These are phyloP conservation scores for Lacerta bilineata DNA, from an alignment of 2,797 vertebrate species.

Conservation along the genomic window DNA sequence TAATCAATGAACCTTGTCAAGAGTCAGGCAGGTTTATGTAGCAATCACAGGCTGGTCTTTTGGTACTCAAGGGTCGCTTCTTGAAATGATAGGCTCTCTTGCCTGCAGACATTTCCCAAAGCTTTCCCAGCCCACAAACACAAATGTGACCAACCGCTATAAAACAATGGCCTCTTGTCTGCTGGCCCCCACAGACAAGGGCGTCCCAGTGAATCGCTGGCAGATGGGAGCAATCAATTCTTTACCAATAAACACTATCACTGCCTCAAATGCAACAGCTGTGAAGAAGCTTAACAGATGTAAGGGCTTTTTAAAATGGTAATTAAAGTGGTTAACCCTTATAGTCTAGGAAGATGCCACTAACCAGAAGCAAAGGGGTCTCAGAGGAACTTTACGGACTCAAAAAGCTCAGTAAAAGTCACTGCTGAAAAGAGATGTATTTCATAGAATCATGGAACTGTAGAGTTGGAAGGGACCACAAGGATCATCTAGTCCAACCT, in stretches of 20 bases:
- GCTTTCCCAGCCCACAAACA: not conserved
- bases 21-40: accelerated
- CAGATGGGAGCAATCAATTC: slow-evolving; percentile 61
- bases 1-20: accelerated
- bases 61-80: not conserved
- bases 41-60: not conserved
- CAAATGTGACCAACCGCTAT: not conserved
- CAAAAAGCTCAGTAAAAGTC: not conserved
- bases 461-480: too few relatives aligned
- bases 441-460: too few relatives aligned
- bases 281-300: slow-evolving; percentile 48
- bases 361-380: not conserved
- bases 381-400: accelerated
- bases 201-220: slow-evolving; percentile 23
- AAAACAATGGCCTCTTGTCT: slow-evolving; percentile 5
- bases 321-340: slow-evolving; percentile 57
- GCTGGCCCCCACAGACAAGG: not conserved
- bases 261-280: slow-evolving; percentile 51
- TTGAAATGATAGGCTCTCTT: not conserved
- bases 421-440: not conserved
- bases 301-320: slow-evolving; percentile 57
- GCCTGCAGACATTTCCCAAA: not conserved
- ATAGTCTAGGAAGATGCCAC: slow-evolving; percentile 35
- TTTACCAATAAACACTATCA: slow-evolving; percentile 42
- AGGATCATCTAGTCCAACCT: too few relatives aligned